A percentile compares a stretch with the other conserved stretches of the same genome.
These are phyloP conservation scores for Ostrea denselamellosa DNA, from an alignment of 1,140 invertebrate species.

Conservation along the genomic window DNA sequence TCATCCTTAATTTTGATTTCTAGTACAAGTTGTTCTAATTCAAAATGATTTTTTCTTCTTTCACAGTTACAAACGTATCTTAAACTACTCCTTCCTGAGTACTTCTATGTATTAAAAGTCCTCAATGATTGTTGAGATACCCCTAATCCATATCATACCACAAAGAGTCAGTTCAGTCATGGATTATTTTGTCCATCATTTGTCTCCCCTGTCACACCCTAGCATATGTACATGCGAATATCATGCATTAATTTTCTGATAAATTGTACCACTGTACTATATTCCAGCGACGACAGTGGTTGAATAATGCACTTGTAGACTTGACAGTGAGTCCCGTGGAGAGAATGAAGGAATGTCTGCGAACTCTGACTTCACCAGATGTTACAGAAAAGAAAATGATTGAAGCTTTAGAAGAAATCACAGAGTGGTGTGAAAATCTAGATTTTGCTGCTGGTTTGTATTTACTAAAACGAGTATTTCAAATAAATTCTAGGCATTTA, in stretches of 20 bases:
- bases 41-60: too few species aligned
- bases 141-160: too few species aligned
- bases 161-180: too few species aligned
- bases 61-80: too few species aligned
- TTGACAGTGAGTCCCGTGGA: slow-evolving; percentile 85
- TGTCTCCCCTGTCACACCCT: too few species aligned
- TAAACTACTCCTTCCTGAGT: too few species aligned
- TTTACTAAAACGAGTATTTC: slow-evolving; percentile 7
- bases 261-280: not conserved
- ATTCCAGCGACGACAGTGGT: slow-evolving; percentile 84
- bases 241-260: not conserved
- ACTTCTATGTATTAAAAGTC: too few species aligned
- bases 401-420: slow-evolving; percentile 83
- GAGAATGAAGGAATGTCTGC: slow-evolving; percentile 83
- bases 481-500: not conserved
- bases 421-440: slow-evolving; percentile 85
- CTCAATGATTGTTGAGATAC: too few species aligned
- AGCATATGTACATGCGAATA: too few species aligned
- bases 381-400: slow-evolving; percentile 81
- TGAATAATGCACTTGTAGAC: slow-evolving; percentile 85
- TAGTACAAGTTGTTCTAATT: too few species aligned
- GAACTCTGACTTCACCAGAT: slow-evolving; percentile 80
- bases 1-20: too few species aligned
- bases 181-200: too few species aligned
- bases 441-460: slow-evolving; percentile 85